A percentile compares a stretch with the other conserved stretches of the same genome.
phyloP scores from a whole-genome alignment of 2,113 vertebrate genomes.

The Oryzias celebensis region DNA sequence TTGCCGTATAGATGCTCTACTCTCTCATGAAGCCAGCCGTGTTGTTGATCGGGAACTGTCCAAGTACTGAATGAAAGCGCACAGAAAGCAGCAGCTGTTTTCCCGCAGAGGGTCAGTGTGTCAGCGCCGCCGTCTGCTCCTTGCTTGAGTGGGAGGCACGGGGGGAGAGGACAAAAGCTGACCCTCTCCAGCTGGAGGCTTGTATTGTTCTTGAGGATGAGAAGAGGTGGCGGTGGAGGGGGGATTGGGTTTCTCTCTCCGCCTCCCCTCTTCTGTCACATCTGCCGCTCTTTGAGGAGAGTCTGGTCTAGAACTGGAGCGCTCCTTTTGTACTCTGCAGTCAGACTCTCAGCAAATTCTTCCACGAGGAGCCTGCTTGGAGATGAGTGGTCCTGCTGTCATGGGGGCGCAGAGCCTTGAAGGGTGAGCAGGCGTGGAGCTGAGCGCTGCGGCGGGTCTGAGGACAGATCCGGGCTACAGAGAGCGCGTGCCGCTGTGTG shows the following conservation, averaged over 20 bases:
- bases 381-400: constrained; percentile 13
- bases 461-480: constrained; percentile 27
- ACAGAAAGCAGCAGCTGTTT: constrained; percentile 12
- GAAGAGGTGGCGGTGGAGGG: constrained; percentile 29
- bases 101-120: constrained; percentile 21
- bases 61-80: constrained; percentile 72
- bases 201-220: constrained; percentile 68
- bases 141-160: constrained; percentile 23
- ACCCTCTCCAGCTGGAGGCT: constrained; percentile 56
- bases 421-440: constrained; percentile 19
- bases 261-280: constrained; percentile 54
- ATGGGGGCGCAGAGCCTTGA: constrained; percentile 1
- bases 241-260: constrained; percentile 47
- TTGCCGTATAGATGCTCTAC: not conserved
- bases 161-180: constrained; percentile 58
- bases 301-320: constrained; percentile 14
- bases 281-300: constrained; percentile 59
- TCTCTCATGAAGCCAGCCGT: constrained; percentile 16
- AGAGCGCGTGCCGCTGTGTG: constrained; percentile 40
- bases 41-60: constrained; percentile 73
- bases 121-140: constrained; percentile 51
- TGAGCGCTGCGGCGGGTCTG: constrained; percentile 26
- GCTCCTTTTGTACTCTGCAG: not conserved
- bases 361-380: constrained; percentile 17
- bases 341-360: constrained; percentile 25